A percentile compares a stretch with the other conserved stretches of the same genome.
These are phyloP conservation scores for Urophycis tenuis DNA, from an alignment of 2,797 vertebrate genomes.

Conservation along the genomic window DNA sequence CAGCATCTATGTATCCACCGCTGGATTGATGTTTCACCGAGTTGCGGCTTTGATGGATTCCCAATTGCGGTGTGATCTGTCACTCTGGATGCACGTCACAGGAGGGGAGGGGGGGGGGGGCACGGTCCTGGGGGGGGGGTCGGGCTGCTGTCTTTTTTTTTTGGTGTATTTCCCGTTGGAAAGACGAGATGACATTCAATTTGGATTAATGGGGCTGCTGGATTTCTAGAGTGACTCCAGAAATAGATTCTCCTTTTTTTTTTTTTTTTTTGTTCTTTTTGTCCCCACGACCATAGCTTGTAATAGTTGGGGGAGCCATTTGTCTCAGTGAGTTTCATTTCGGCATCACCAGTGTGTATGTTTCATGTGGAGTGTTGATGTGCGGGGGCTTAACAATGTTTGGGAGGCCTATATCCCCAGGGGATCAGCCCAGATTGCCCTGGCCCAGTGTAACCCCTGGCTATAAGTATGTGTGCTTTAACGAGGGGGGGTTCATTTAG, in stretches of 20 bases:
- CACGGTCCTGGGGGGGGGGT: not conserved
- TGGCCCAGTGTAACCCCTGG: not conserved
- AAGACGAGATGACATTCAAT: slow-evolving; percentile 4
- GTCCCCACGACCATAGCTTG: not conserved
- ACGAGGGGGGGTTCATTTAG: not conserved
- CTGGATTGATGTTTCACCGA: not conserved
- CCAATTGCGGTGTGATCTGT: not conserved
- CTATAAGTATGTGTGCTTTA: not conserved
- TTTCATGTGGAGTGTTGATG: slow-evolving; percentile 30
- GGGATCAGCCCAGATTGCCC: not conserved
- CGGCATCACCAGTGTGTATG: slow-evolving; percentile 9
- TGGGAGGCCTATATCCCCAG: not conserved
- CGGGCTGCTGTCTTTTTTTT: not conserved
- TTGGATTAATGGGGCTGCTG: not conserved
- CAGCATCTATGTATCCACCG: not conserved
- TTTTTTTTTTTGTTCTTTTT: not conserved
- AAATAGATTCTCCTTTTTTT: not conserved
- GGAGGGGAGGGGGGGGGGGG: not conserved
- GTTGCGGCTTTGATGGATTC: not conserved
- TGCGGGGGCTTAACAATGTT: not conserved
- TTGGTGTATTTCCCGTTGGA: not conserved
- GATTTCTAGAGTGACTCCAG: slow-evolving; percentile 5
- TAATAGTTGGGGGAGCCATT: not conserved
- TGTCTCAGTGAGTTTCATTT: not conserved
- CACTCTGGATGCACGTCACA: not conserved